Evolutionary conservation across 2,888 invertebrate genomes (phyloP), one percentile per base, ranked within the genome.

Genomic region (Microchrysa polita): DNA sequence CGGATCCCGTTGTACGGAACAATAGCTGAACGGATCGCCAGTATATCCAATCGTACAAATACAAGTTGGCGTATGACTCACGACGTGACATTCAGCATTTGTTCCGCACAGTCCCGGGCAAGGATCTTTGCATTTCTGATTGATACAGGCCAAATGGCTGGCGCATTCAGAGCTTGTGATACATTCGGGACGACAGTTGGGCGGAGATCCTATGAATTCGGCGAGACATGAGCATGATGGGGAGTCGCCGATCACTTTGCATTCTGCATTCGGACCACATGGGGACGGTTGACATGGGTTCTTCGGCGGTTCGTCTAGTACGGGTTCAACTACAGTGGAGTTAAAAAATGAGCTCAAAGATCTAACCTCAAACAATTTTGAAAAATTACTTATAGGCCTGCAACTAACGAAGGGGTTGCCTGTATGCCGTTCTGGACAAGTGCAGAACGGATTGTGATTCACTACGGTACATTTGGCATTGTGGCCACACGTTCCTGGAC

Each of bases 11-110:
- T 60, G 73, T 22, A 63, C 12, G 12, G 60, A 52, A 34, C 76
- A 77, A 63, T 73, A 74, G 55, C 52, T 81, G 74, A 85, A 85
- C 2, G 84, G 82, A 78, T 84, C 81, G 4, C 83, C 86, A 67
- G 77, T 83, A 44, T 80, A 81, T 1, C 82, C 82, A 22, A 75
- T 69, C 69, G 87, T 85, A 81, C 95, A 95, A 65, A 89, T 88
- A 81, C 95, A 95, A 86, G 91, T 90, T 9, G 93, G 91, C n/a
- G 90, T 89, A 79, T 93, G 93, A 79, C 92, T 93, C 2, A 92
- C 88, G 5, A 92, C 92, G 74, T 89, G 88, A 79, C 93, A 94
- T 77, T 90, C 88, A 12, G 93, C 92, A 82, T 90, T 90, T 52
- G 84, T 81, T 52, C 93, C 93, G 81, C 94, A 94, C 5, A 91